Conservation (phyloP, 2,888 invertebrate species). For the Caenorhabditis auriculariae region DNA sequence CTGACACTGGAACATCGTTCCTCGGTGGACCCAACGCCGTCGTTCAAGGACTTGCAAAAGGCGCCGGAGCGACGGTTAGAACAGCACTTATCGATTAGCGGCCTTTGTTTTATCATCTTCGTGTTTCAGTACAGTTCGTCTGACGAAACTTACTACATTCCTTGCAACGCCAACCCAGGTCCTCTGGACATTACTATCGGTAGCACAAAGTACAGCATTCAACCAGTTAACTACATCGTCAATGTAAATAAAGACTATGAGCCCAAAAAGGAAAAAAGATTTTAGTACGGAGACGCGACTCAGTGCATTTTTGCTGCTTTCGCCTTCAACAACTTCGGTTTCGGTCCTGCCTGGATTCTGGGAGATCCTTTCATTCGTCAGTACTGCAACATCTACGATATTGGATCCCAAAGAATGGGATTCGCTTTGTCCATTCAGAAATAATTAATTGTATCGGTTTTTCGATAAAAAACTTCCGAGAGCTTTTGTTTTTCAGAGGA, state of each 20-base stretch:
- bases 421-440: conserved; percentile 34
- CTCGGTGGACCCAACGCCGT: conserved; percentile 26
- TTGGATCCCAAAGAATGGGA: conserved; percentile 45
- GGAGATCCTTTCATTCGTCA: conserved; percentile 46
- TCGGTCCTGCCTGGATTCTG: conserved; percentile 41
- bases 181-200: conserved; percentile 23
- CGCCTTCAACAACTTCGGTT: conserved; percentile 41
- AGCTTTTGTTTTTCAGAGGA: too few relatives aligned
- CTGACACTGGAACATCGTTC: conserved; percentile 41
- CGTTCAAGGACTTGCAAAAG: conserved; percentile 17
- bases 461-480: too few relatives aligned
- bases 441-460: not conserved
- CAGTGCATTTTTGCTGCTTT: conserved; percentile 41
- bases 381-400: conserved; percentile 50
- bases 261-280: too few relatives aligned
- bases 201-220: conserved; percentile 15
- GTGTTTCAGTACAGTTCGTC: conserved; percentile 18
- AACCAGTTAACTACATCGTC: conserved; percentile 26
- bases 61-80: conserved; percentile 35
- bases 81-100: not conserved
- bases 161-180: conserved; percentile 20
- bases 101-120: too few relatives aligned
- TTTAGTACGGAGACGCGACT: too few relatives aligned
- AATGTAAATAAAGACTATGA: too few relatives aligned
- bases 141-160: conserved; percentile 21